Conservation (phyloP, 2,888 invertebrate genomes). For the Nephrotoma flavescens region DNA sequence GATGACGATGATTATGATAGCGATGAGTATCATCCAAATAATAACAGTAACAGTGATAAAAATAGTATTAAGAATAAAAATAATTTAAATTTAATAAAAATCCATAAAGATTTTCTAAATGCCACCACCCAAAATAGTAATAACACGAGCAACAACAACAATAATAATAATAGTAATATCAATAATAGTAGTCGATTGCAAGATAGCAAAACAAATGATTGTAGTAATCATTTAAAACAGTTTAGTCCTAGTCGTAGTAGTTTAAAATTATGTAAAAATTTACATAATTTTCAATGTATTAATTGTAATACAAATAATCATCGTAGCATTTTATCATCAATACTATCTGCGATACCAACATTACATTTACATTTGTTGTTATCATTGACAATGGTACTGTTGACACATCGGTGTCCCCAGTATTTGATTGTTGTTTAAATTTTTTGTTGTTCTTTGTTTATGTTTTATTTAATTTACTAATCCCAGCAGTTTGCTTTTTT, state of each 20-base stretch:
- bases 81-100: constrained; percentile 9
- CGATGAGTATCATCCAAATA: background rate
- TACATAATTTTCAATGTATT: background rate
- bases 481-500: background rate
- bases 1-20: background rate
- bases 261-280: background rate
- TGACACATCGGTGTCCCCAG: constrained; percentile 52
- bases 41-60: background rate
- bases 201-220: background rate
- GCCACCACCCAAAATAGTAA: constrained; percentile 9
- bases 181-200: background rate
- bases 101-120: constrained; percentile 13
- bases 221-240: background rate
- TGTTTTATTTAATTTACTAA: background rate
- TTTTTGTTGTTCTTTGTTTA: background rate
- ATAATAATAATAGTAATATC: background rate
- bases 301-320: constrained; percentile 8
- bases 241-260: background rate
- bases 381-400: constrained; percentile 48
- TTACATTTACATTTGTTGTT: constrained; percentile 50
- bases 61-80: background rate
- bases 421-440: constrained; percentile 16
- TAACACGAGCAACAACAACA: background rate
- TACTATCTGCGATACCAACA: constrained; percentile 23
- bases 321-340: constrained; percentile 10